These are phyloP conservation scores for Petrocephalus schoutedeni DNA, from an alignment of 2,797 vertebrate genomes.

Conservation along the genomic window DNA sequence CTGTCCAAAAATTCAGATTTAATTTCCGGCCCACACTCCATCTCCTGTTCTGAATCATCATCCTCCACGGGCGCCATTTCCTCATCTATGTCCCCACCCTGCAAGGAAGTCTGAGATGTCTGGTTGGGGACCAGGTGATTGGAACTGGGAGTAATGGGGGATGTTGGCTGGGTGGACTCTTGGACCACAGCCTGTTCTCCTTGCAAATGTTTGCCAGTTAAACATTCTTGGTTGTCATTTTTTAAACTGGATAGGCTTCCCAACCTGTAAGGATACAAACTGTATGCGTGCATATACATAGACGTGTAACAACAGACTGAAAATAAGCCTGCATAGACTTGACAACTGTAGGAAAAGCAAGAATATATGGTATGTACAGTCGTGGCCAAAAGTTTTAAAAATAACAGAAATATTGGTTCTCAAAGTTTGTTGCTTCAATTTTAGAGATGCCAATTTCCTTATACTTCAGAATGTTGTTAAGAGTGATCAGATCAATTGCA, in stretches of 20 bases:
- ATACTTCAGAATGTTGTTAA: too few relatives aligned
- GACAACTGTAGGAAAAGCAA: neutral
- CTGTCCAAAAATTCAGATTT: neutral
- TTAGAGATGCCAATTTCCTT: too few relatives aligned
- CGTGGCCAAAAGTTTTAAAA: too few relatives aligned
- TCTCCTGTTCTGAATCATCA: neutral
- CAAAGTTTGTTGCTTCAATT: too few relatives aligned
- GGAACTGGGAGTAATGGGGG: neutral
- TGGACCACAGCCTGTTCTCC: neutral
- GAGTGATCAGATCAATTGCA: too few relatives aligned
- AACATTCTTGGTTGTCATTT: neutral
- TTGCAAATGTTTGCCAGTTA: neutral
- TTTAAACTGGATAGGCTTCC: neutral
- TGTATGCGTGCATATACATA: neutral
- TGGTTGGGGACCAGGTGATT: neutral
- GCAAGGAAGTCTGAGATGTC: conserved; percentile 19
- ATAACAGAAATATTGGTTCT: too few relatives aligned
- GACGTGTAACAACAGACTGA: neutral
- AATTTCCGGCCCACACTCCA: neutral
- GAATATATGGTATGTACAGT: neutral
- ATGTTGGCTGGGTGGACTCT: neutral
- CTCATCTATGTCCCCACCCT: neutral
- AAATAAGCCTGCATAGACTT: neutral
- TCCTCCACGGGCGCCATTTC: neutral
- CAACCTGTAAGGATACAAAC: neutral